Conservation (phyloP, 1,140 invertebrate species). For the Drosophila rhopaloa region DNA sequence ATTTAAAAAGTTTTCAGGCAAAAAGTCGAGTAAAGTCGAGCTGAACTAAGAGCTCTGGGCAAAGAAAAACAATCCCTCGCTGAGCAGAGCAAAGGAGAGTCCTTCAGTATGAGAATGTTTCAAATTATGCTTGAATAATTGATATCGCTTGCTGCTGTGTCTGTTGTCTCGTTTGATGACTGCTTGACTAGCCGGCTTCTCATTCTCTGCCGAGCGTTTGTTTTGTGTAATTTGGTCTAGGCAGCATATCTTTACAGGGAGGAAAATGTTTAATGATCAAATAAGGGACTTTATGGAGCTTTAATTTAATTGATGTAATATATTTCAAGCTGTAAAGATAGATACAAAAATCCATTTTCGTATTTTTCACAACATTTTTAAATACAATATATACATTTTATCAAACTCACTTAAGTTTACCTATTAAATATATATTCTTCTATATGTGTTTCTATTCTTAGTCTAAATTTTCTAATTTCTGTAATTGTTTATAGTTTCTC, state of each 20-base stretch:
- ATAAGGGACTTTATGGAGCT: no score
- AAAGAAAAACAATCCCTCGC: slow-evolving; percentile 34
- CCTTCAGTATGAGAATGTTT: slow-evolving; percentile 59
- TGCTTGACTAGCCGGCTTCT: slow-evolving; percentile 32
- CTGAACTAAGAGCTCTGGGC: slow-evolving; percentile 19
- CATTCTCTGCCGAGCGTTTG: slow-evolving; percentile 11
- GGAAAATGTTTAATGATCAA: not conserved
- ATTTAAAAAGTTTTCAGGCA: slow-evolving; percentile 62
- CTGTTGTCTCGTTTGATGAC: slow-evolving; percentile 47
- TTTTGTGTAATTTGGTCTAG: slow-evolving; percentile 44
- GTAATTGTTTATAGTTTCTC: no score
- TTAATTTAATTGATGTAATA: no score
- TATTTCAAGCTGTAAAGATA: no score
- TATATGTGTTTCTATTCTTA: no score
- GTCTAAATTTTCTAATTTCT: no score
- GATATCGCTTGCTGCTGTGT: slow-evolving; percentile 66
- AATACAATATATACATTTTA: no score
- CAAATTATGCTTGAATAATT: slow-evolving; percentile 79
- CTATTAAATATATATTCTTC: no score
- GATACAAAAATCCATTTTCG: no score
- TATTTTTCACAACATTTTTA: no score
- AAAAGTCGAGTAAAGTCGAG: slow-evolving; percentile 33
- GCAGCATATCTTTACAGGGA: slow-evolving; percentile 7
- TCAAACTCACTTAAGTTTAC: no score
- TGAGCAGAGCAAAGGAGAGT: slow-evolving; percentile 15